Base-by-base conservation (phyloP, 1,140 invertebrate genomes). In the honey bee (Apis mellifera) region DNA sequence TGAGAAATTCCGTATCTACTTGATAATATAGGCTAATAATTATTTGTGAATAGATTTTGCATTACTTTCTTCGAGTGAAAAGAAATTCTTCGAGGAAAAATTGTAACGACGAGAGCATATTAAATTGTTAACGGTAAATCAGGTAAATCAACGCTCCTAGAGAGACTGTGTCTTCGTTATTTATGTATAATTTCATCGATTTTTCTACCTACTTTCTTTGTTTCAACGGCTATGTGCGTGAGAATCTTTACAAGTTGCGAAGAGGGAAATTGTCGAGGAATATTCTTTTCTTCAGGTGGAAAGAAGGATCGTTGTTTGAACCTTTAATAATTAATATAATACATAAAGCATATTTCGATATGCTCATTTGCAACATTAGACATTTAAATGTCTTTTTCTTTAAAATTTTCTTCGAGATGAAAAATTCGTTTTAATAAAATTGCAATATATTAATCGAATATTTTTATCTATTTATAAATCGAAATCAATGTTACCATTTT, bases 121-220 rank as follows among this genome's bases (percentile, higher is more conserved):
- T 68, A 68, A 68, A 68, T 13, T 68, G 9, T 68, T 68, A 48
- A 48, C 13, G 32, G 4, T 42, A 42, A 23, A 8, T 5, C 32
- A 13, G 11, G 11, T 23, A 21, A 42, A 68, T 19, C 42, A 19
- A 21, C 13, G 42, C n/a, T 32, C 42, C 4, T 42, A 11, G 21
- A 42, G 26, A 48, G 21, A 68, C 64, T 42, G 3, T n/a, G 42
- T 48, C 13, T n/a, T 48, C 65, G 42, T 68, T 19, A 68, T 68
- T 68, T 68, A 68, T 68, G 65, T 13, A 68, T 42, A 21, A 48
- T 48, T 48, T 66, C 19, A 68, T 68, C 26, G 65, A 48, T 68
- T 68, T 68, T n/a, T 3, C 65, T 8, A 2, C 17, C 23, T 64
- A 17, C 19, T 66, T 66, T 9, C 32, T 48, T 13, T 42, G 19